Conservation (phyloP, 2,113 vertebrate genomes). For the Muntiacus reevesi region DNA sequence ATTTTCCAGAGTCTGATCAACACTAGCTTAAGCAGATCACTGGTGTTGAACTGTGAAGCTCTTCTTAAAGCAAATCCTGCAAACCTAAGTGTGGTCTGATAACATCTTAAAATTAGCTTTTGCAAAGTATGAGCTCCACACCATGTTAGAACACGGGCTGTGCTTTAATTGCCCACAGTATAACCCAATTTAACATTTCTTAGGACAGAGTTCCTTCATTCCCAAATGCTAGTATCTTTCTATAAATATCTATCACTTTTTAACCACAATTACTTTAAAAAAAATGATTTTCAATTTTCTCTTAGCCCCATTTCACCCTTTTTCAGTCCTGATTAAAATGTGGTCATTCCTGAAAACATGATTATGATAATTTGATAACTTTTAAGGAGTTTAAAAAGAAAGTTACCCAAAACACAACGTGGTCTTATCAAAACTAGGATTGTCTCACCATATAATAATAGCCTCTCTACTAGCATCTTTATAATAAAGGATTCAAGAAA, state of each 20-base stretch:
- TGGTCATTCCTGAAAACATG: not conserved
- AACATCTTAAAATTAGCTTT: not conserved
- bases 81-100: not conserved
- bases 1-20: not conserved
- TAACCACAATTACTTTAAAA: not conserved
- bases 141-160: not conserved
- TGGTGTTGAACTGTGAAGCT: not conserved
- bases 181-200: not conserved
- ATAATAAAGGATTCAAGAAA: not conserved
- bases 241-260: not conserved
- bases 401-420: not conserved
- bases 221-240: conserved; percentile 1
- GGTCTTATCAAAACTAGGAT: not conserved
- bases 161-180: not conserved
- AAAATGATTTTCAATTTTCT: not conserved
- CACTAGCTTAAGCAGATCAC: not conserved
- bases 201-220: not conserved
- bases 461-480: not conserved
- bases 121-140: not conserved
- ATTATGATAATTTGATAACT: not conserved
- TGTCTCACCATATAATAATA: fast-evolving
- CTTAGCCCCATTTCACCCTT: not conserved
- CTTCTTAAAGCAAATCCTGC: not conserved
- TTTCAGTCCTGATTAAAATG: not conserved
- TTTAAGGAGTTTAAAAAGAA: not conserved